These are phyloP conservation scores for Cynaeus angustus DNA, from an alignment of 2,888 invertebrate genomes.

Conservation along the genomic window DNA sequence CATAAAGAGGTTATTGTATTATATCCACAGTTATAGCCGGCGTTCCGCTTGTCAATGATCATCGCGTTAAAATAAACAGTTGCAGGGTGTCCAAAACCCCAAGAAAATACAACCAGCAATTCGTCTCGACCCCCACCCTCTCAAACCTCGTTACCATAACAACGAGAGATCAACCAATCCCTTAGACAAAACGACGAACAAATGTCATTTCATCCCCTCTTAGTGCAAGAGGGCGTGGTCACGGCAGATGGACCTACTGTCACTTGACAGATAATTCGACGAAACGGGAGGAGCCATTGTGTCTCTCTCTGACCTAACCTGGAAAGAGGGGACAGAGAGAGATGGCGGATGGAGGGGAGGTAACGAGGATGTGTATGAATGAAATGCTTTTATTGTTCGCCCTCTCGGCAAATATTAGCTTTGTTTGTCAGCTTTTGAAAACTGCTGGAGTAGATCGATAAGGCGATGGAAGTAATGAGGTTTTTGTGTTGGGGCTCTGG, in stretches of 20 bases:
- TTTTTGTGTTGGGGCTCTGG: conserved; percentile 56
- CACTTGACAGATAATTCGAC: conserved; percentile 47
- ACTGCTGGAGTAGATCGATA: conserved; percentile 63
- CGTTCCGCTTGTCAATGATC: conserved; percentile 46
- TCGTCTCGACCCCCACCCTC: conserved; percentile 48
- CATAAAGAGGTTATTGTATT: conserved; percentile 52
- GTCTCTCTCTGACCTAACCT: neutral
- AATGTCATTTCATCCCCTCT: conserved; percentile 55
- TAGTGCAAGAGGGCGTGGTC: conserved; percentile 57
- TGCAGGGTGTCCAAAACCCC: conserved; percentile 25
- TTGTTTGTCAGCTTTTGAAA: conserved; percentile 68
- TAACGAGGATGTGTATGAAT: conserved; percentile 58
- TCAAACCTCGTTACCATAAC: conserved; percentile 57
- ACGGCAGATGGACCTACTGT: conserved; percentile 61
- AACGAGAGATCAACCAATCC: conserved; percentile 62
- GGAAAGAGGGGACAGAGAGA: neutral
- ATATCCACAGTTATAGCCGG: conserved; percentile 41
- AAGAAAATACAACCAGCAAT: conserved; percentile 41
- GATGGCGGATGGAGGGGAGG: conserved; percentile 28
- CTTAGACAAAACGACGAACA: conserved; percentile 51
- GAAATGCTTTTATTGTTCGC: conserved; percentile 69
- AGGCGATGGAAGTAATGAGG: conserved; percentile 58
- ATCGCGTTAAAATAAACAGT: conserved; percentile 42
- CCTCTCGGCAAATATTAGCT: conserved; percentile 70
- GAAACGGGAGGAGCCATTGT: conserved; percentile 1